Evolutionary conservation across 2,888 invertebrate species (phyloP).

Genomic region (Priapulus caudatus): DNA sequence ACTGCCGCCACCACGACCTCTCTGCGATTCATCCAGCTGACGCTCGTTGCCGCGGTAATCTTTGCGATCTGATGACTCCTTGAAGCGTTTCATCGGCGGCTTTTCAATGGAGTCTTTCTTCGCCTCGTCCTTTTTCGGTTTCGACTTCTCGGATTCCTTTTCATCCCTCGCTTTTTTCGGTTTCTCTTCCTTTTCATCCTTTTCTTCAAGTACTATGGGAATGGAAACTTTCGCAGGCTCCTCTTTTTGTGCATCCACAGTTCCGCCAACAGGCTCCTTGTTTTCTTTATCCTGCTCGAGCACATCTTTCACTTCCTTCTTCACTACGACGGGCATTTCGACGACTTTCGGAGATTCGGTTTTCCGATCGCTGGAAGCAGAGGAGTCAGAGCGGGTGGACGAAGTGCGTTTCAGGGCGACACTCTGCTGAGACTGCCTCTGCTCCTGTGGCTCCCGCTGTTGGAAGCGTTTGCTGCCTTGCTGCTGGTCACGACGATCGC

Average conservation of each 20-base stretch:
- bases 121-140: neutral
- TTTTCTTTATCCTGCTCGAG: conserved; percentile 21
- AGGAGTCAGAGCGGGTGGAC: conserved; percentile 33
- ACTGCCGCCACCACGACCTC: neutral
- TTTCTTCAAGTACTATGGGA: too few relatives aligned
- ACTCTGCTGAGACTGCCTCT: too few relatives aligned
- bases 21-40: conserved; percentile 8
- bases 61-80: neutral
- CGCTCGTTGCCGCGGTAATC: conserved; percentile 5
- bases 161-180: neutral
- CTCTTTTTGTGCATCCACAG: conserved; percentile 14
- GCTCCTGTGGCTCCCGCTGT: conserved; percentile 36
- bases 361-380: conserved; percentile 30
- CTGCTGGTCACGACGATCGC: conserved; percentile 27
- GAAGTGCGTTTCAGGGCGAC: conserved; percentile 35
- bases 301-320: conserved; percentile 18
- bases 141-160: neutral
- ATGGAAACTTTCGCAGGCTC: too few relatives aligned
- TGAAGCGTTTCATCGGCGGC: conserved; percentile 1
- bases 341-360: conserved; percentile 29
- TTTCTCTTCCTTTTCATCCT: conserved; percentile 1
- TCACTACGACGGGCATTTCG: conserved; percentile 15
- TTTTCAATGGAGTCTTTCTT: neutral
- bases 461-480: conserved; percentile 37
- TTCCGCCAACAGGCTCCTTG: conserved; percentile 15